These are phyloP conservation scores for cat (Felis catus) DNA, from an alignment of 2,113 vertebrate genomes.

Conservation along the genomic window DNA sequence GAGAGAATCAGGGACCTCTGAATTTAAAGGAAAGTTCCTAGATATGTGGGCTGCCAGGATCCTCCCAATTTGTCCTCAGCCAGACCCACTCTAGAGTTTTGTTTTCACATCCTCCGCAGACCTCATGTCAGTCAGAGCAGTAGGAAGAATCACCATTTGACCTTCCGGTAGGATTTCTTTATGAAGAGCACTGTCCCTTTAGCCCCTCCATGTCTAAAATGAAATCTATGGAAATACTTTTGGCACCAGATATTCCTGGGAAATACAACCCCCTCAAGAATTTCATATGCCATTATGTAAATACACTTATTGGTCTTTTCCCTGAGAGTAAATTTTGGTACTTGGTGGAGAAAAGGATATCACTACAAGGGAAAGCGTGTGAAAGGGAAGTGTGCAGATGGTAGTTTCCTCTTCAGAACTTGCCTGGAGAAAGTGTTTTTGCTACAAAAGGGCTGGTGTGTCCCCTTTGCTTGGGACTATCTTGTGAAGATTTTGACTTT, in stretches of 20 bases:
- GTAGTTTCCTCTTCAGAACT: background rate
- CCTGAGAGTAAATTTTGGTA: background rate
- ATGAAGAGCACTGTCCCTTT: background rate
- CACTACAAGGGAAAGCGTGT: background rate
- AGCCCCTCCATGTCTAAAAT: background rate
- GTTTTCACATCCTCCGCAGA: background rate
- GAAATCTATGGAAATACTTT: background rate
- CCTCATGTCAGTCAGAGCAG: background rate
- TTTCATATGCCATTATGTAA: background rate
- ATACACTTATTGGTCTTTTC: background rate
- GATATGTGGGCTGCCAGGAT: background rate
- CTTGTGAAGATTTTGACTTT: constrained; percentile 15
- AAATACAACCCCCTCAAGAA: background rate
- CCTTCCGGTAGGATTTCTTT: background rate
- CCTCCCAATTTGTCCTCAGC: background rate
- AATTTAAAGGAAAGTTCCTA: background rate
- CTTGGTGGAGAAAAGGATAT: background rate
- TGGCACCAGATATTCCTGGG: background rate
- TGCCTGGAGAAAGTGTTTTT: background rate
- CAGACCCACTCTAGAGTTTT: background rate
- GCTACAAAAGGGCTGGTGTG: background rate
- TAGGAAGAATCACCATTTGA: background rate
- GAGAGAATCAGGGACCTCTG: background rate
- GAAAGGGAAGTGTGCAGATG: background rate
- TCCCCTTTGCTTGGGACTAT: background rate